Conservation (phyloP, 35 echinoderm and acorn worm genomes). For the Holothuria glaberrima region DNA sequence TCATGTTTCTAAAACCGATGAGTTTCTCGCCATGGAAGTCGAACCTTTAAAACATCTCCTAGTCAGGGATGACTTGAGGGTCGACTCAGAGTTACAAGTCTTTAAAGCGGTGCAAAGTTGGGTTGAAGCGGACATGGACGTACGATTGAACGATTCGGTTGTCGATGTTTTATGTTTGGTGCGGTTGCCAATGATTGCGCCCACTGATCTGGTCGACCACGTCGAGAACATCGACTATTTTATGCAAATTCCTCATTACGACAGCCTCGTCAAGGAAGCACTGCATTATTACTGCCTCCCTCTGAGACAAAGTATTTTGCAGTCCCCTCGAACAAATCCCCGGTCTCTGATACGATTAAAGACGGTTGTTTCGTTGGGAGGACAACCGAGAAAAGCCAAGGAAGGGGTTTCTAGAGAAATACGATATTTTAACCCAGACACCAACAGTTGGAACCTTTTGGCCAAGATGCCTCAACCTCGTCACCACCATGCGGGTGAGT, state of each 20-base stretch:
- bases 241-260: constrained; percentile 76
- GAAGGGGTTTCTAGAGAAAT: constrained; percentile 71
- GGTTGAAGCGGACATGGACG: constrained; percentile 63
- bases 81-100: constrained; percentile 81
- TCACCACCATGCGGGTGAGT: constrained; percentile 92
- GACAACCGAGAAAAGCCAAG: constrained; percentile 82
- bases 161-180: constrained; percentile 68
- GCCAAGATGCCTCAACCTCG: constrained; percentile 81
- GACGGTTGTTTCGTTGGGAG: constrained; percentile 82
- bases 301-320: constrained; percentile 82
- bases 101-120: constrained; percentile 79
- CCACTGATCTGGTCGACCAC: constrained; percentile 84
- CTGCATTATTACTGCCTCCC: constrained; percentile 95
- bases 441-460: constrained; percentile 66
- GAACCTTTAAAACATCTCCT: constrained; percentile 61
- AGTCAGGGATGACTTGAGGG: constrained; percentile 74
- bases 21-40: constrained; percentile 71
- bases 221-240: constrained; percentile 82
- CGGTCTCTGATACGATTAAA: constrained; percentile 69
- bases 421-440: constrained; percentile 73
- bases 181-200: constrained; percentile 91
- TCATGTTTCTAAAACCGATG: constrained; percentile 51
- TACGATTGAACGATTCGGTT: constrained; percentile 37
- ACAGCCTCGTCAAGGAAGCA: constrained; percentile 88
- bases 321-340: constrained; percentile 79